phyloP scores from a whole-genome alignment of 2,797 vertebrate species.

The Vespertilio murinus region DNA sequence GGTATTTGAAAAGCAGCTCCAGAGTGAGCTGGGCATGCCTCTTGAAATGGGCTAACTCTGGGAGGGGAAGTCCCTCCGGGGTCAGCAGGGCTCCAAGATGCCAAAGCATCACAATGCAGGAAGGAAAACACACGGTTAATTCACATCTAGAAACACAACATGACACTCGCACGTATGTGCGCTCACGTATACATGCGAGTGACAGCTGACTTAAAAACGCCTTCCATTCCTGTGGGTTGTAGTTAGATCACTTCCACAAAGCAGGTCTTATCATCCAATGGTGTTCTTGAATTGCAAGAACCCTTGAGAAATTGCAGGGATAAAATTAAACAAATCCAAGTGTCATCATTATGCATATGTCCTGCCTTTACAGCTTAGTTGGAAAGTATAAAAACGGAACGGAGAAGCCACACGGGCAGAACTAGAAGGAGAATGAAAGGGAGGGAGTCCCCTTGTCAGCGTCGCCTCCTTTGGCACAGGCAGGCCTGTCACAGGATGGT shows the following conservation, averaged over 20 bases:
- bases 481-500: neutral
- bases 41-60: neutral
- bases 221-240: neutral
- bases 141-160: neutral
- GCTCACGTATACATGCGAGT: fast-evolving
- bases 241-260: neutral
- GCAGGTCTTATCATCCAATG: fast-evolving
- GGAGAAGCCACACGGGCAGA: neutral
- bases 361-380: slow-evolving; percentile 1
- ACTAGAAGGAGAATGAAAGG: neutral
- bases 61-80: too few relatives aligned
- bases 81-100: neutral
- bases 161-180: too few relatives aligned
- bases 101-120: neutral
- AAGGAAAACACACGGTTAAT: neutral
- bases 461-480: fast-evolving
- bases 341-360: neutral
- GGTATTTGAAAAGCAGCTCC: neutral
- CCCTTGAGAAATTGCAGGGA: neutral
- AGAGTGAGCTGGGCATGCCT: neutral
- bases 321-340: neutral
- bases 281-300: neutral
- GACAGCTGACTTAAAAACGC: neutral
- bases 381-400: neutral
- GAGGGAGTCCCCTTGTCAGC: fast-evolving